phyloP scores from a whole-genome alignment of 1,140 invertebrate genomes.

The Drosophila tani region DNA sequence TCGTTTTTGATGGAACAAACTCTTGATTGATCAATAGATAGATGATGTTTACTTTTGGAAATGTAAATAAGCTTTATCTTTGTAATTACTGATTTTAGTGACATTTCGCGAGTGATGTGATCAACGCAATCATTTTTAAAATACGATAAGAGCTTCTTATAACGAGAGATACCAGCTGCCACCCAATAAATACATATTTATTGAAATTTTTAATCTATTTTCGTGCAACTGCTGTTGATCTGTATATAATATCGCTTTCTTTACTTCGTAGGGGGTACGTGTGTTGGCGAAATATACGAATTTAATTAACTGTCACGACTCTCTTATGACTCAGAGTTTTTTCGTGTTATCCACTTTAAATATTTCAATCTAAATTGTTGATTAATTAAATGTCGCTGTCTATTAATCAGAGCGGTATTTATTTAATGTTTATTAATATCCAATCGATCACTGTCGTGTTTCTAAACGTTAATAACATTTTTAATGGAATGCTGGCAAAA shows the following conservation, averaged over 20 bases:
- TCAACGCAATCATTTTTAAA: background rate
- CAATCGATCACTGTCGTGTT: background rate
- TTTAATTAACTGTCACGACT: background rate
- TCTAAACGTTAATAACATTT: too few species aligned
- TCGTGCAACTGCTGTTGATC: slow-evolving; percentile 1
- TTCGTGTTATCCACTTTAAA: background rate
- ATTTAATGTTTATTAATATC: background rate
- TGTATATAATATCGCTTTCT: background rate
- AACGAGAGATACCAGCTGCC: background rate
- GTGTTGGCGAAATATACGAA: background rate
- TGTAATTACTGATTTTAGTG: too few species aligned
- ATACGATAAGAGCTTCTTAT: background rate
- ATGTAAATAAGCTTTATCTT: too few species aligned
- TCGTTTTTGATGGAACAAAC: too few species aligned
- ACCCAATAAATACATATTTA: background rate
- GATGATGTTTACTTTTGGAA: too few species aligned
- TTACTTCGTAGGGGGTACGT: background rate
- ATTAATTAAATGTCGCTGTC: too few species aligned
- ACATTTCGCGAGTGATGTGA: background rate
- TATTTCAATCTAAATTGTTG: background rate
- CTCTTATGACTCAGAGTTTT: background rate
- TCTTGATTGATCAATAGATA: too few species aligned
- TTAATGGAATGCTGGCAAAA: too few species aligned
- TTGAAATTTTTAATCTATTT: background rate
- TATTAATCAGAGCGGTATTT: background rate